Base-by-base conservation (phyloP, 64 coral and sea anemone species). In the Montipora capricornis region DNA sequence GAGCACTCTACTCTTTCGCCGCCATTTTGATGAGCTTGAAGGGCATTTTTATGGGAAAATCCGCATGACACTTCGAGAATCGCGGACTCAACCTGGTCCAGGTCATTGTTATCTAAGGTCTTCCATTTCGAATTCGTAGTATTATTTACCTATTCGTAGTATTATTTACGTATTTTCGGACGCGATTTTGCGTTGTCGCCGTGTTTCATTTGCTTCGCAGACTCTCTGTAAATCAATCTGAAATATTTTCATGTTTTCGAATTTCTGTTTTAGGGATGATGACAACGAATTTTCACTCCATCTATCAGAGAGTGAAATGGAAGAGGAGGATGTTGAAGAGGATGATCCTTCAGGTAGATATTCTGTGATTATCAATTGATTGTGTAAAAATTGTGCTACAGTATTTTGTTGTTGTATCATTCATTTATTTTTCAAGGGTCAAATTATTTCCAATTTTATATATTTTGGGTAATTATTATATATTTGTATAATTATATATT, bases 331-430 rank as follows among this genome's bases (percentile, higher is more conserved):
- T 66, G 61, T 13, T 66, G 11, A 66, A 66, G 61, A 13, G 61
- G 61, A 66, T 66, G 8, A 13, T 66, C 61, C 61, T n/a, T n/a
- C n/a, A n/a, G n/a, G n/a, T n/a, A n/a, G n/a, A n/a, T n/a, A n/a
- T n/a, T n/a, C n/a, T n/a, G n/a, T n/a, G n/a, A n/a, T n/a, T 66
- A 66, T 66, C 61, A 66, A 66, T 66, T 66, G 61, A 66, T 66
- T 66, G 15, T 66, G 4, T 66, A 3, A 66, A 8, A 66, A 66
- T 66, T 66, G 61, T 66, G 61, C 61, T 26, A 26, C 24, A 26
- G 24, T 66, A 66, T 66, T 66, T n/a, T n/a, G n/a, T 66, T 66
- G 61, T 66, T 66, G 61, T 66, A 66, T 66, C 61, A 66, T 66
- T 13, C 61, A 66, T 66, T 66, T 66, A 66, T 66, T 66, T 66